Conservation (phyloP, 2,888 invertebrate species). For the Tipula unca region DNA sequence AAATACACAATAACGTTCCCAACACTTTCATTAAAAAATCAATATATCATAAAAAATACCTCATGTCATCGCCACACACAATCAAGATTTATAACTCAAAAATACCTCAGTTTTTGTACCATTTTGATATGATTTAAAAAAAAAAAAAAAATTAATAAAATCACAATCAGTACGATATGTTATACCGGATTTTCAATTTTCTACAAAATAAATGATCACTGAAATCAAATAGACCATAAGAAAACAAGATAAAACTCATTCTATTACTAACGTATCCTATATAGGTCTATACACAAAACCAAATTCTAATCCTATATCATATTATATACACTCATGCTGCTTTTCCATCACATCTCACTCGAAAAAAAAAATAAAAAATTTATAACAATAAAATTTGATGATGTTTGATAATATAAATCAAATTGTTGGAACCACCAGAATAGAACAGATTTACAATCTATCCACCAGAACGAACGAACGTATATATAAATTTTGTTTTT, state of each 20-base stretch:
- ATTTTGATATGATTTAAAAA: background rate
- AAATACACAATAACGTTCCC: too few species aligned
- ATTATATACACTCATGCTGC: background rate
- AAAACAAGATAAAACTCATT: background rate
- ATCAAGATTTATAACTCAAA: too few species aligned
- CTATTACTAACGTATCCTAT: background rate
- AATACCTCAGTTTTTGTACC: background rate
- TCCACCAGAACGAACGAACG: background rate
- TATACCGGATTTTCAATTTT: background rate
- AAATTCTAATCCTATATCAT: background rate
- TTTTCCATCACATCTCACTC: background rate
- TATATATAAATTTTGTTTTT: background rate
- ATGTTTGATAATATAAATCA: background rate
- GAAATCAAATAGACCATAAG: background rate
- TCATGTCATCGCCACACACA: too few species aligned
- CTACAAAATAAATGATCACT: background rate
- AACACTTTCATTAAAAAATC: too few species aligned
- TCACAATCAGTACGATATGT: background rate
- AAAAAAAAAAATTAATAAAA: too few species aligned
- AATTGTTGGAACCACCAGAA: background rate
- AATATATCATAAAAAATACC: too few species aligned
- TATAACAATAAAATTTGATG: background rate
- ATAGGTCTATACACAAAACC: background rate
- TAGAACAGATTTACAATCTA: background rate
- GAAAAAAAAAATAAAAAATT: too few species aligned